Base-by-base conservation (phyloP, 2,888 invertebrate species). In the Parnassius glacialis region DNA sequence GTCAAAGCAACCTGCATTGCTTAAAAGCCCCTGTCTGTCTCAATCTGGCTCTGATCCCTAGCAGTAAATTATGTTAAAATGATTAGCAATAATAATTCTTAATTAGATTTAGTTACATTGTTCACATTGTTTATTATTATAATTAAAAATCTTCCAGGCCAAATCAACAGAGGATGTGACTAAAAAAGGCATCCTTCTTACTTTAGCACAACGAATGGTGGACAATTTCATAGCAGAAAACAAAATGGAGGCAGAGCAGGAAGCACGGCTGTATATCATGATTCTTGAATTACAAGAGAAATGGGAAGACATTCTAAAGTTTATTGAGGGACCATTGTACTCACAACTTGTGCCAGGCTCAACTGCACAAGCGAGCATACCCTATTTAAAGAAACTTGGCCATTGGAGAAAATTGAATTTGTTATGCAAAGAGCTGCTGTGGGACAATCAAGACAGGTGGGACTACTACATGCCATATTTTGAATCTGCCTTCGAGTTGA, bases 121-220 rank as follows among this genome's bases (percentile, higher is more conserved):
- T 5, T 25, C 5, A 25, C 25, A 25, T 25, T 25, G 25, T 7
- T 20, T 34, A 34, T 7, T 34, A 34, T n/a, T n/a, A n/a, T n/a
- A n/a, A n/a, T n/a, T n/a, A n/a, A n/a, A n/a, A n/a, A n/a, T n/a
- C 20, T 62, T 70, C 16, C 74, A 91, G 91, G 91, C 90, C 1
- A 90, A 90, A 79, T 72, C 81, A 60, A 78, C 85, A 11, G 87
- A 88, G 9, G 93, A 94, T 71, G 81, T 84, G 9, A 89, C 92
- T 1, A 95, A 94, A 77, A 90, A 86, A 67, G 94, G 93, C 66
- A 93, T 99, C 68, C 94, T 96, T 41, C 92, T 98, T 43, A 94
- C 96, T 2, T 90, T 99, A 65, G 99, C 99, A 9, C 97, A 98
- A 83, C 93, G 97, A 81, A 98, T 99, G 99, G 95, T 98, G 42